Conservation (phyloP, 2,888 invertebrate genomes). For the Gryllus longicercus region DNA sequence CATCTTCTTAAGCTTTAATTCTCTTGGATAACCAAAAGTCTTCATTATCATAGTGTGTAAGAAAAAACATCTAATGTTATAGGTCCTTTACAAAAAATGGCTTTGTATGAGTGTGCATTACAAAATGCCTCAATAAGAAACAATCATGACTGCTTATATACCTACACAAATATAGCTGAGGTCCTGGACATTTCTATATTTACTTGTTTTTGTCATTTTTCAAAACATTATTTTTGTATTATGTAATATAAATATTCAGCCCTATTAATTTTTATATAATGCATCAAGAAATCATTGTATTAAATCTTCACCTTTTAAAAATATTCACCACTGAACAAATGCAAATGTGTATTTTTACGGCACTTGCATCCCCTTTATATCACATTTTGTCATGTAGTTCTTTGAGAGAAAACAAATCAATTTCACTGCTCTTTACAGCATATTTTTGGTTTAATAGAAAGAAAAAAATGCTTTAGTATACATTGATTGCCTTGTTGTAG, state of each 20-base stretch:
- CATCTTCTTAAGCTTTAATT: slow-evolving; percentile 32
- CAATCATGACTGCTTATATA: slow-evolving; percentile 27
- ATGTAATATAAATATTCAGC: slow-evolving; percentile 22
- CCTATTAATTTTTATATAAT: slow-evolving; percentile 23
- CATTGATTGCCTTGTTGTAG: no score
- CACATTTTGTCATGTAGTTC: slow-evolving; percentile 10
- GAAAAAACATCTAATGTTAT: slow-evolving; percentile 24
- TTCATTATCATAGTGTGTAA: slow-evolving; percentile 25
- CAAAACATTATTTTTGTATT: background rate
- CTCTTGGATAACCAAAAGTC: slow-evolving; percentile 29
- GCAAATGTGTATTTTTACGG: slow-evolving; percentile 5
- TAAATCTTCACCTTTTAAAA: slow-evolving; percentile 22
- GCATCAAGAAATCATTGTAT: slow-evolving; percentile 22
- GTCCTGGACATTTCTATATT: background rate
- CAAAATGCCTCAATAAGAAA: slow-evolving; percentile 21
- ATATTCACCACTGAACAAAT: background rate
- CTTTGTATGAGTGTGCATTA: slow-evolving; percentile 21
- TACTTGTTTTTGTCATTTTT: slow-evolving; percentile 11
- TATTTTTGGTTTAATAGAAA: no score
- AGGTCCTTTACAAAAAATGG: slow-evolving; percentile 19
- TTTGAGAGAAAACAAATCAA: background rate
- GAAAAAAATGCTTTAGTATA: no score
- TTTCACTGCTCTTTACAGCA: background rate
- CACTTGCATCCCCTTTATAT: slow-evolving; percentile 10
- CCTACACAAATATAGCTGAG: slow-evolving; percentile 20